These are phyloP conservation scores for Salvator merianae DNA, from an alignment of 2,113 vertebrate genomes.

Conservation along the genomic window DNA sequence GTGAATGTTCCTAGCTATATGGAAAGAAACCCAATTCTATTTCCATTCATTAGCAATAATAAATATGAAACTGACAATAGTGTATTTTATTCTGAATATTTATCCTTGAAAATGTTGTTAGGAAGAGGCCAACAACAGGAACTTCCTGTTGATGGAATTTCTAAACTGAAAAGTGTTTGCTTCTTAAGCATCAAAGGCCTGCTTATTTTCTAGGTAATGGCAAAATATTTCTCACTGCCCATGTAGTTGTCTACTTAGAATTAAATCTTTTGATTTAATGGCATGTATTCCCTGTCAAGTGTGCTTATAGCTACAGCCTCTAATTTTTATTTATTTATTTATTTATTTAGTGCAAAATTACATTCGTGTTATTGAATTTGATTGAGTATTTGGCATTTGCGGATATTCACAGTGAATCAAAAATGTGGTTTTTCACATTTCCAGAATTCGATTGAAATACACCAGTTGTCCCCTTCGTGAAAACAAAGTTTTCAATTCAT, in stretches of 20 bases:
- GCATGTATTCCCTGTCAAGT: background rate
- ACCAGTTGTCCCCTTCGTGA: no score
- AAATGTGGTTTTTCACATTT: no score
- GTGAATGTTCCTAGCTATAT: background rate
- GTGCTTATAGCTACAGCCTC: background rate
- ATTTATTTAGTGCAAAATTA: no score
- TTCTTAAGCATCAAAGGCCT: background rate
- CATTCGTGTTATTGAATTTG: no score
- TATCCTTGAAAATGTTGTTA: conserved; percentile 6
- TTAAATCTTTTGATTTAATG: background rate
- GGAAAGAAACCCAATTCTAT: background rate
- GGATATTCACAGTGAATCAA: no score
- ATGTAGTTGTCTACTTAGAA: background rate
- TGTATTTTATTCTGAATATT: background rate
- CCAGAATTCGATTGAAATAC: no score
- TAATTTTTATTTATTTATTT: no score
- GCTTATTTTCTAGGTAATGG: background rate
- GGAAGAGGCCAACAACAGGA: conserved; percentile 24
- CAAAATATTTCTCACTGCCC: background rate
- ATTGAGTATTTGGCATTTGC: no score
- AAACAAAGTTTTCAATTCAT: no score
- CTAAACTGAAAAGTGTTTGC: conserved; percentile 31
- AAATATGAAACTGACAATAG: background rate
- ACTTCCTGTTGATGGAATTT: conserved; percentile 40
- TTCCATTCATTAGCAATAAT: background rate